Conservation (phyloP, 2,113 vertebrate genomes). For the Tenrec ecaudatus region DNA sequence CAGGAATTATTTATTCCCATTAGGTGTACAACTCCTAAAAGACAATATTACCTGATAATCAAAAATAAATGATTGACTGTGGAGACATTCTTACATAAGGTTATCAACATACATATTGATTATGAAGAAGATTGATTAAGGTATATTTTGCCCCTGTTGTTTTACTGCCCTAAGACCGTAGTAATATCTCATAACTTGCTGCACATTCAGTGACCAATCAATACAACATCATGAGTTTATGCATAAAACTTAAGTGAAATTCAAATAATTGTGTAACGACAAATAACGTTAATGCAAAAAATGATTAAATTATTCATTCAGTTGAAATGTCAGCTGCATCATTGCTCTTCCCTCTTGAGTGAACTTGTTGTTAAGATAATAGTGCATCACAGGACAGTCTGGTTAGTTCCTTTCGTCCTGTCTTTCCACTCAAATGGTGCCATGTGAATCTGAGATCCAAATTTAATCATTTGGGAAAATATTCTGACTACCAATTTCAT, state of each 20-base stretch:
- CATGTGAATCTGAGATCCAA: conserved; percentile 62
- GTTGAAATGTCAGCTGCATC: background rate
- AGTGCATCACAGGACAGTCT: background rate
- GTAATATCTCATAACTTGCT: too few relatives aligned
- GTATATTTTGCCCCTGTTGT: background rate
- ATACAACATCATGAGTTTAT: background rate
- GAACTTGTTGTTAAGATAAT: background rate
- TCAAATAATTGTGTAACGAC: background rate
- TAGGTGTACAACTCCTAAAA: background rate
- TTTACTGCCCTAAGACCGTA: background rate
- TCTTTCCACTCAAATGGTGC: conserved; percentile 23
- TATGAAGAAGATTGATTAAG: background rate
- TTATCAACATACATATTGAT: background rate
- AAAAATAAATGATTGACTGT: background rate
- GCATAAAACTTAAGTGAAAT: background rate
- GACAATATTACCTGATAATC: background rate
- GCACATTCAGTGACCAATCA: background rate
- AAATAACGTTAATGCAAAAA: background rate
- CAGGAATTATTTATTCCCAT: background rate
- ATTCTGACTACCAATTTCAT: conserved; percentile 65
- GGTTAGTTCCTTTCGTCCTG: background rate
- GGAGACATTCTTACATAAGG: background rate
- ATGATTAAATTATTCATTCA: background rate
- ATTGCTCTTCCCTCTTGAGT: background rate
- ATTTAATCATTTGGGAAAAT: conserved; percentile 64